Base-by-base conservation (phyloP, 2,113 vertebrate genomes). In the Chaetura pelagica region DNA sequence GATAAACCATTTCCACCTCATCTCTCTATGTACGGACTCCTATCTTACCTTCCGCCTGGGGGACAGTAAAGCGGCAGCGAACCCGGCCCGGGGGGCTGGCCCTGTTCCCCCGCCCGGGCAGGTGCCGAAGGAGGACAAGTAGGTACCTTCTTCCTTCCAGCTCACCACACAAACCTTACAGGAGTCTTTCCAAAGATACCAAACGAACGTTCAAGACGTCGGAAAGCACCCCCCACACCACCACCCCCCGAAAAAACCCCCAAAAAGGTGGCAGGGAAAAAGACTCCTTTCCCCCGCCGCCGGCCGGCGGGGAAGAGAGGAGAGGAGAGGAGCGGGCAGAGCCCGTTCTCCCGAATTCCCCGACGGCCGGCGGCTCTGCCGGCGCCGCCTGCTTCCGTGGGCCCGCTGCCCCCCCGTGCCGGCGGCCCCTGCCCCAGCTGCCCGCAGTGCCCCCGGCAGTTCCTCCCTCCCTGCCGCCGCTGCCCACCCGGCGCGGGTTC, bases 1-100 rank as follows among this genome's bases (percentile, higher is more conserved):
- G 98, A 98, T 98, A 98, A 98, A 98, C 96, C 95, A 94, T 97
- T 97, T 96, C 92, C 97, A 98, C 93, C 94, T 97, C 96, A 94
- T 96, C 91, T 97, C 93, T 97, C 72, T 97, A 97, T 97, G 96
- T 98, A 97, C 94, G 96, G 97, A 97, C 97, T 98, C 97, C 96
- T 98, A 97, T 98, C 96, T 98, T 97, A 87, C 77, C 84, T 95
- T 94, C 64, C 74, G 51, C 82, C 94, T 73, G 91, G 92, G 81
- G 94, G 84, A 91, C 77, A 87, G 94, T 89, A 89, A 94, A 82
- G 72, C 72, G 21, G 87, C 80, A 63, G 91, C 92, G 92, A 73
- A 58, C 44, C 82, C 90, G 79, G 68, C 76, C 89, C 40, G 80
- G 77, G 95, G 95, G 90, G 77, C 90, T n/a, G 75, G 52, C 87